Percentiles rank a stretch among this genome's conserved stretches.
Evolutionary conservation across 2,113 vertebrate genomes (phyloP).

Genomic region (Calonectris borealis): DNA sequence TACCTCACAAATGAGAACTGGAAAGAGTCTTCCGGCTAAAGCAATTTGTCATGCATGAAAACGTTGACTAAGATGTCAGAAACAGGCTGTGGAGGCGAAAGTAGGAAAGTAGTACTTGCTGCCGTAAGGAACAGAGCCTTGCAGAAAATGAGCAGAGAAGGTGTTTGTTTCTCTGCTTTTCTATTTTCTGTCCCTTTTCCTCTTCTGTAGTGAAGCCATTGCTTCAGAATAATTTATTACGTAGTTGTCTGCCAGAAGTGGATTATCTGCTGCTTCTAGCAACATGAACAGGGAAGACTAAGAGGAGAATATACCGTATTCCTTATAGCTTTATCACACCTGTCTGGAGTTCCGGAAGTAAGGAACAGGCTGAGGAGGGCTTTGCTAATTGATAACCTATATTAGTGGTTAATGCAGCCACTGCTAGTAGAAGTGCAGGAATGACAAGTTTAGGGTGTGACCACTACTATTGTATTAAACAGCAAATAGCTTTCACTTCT

Average conservation of each 20-base stretch:
- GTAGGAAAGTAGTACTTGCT: neutral
- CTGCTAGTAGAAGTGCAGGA: neutral
- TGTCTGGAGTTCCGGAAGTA: neutral
- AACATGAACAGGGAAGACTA: neutral
- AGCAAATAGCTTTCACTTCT: neutral
- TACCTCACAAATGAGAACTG: constrained; percentile 61
- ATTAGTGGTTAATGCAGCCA: neutral
- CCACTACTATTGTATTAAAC: neutral
- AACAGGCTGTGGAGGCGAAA: constrained; percentile 21
- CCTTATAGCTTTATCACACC: neutral
- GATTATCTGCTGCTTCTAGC: neutral
- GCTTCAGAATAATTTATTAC: neutral
- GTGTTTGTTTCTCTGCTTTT: neutral
- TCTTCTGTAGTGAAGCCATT: neutral
- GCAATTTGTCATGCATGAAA: constrained; percentile 66
- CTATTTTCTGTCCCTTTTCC: neutral
- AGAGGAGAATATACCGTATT: neutral
- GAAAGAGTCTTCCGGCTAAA: constrained; percentile 61
- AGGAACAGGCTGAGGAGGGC: neutral
- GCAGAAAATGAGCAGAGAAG: neutral
- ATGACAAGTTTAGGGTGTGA: neutral
- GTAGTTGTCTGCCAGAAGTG: neutral
- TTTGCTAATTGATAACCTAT: neutral
- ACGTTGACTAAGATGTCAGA: constrained; percentile 54
- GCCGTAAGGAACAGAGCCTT: neutral